Conservation (phyloP, 2,888 invertebrate genomes). For the Sinopyrophorus schimmeli region DNA sequence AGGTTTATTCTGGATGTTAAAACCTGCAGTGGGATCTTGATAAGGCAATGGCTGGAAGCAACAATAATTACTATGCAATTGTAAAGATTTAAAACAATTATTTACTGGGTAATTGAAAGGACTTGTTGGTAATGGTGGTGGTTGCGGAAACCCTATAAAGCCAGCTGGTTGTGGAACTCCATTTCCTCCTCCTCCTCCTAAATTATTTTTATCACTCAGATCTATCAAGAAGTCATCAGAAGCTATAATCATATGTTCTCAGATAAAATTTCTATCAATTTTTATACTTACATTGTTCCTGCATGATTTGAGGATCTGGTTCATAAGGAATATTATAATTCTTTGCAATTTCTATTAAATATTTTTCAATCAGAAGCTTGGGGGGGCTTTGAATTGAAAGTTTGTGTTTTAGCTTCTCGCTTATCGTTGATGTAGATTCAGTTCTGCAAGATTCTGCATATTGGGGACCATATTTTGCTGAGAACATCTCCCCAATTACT, state of each 20-base stretch:
- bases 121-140: conserved; percentile 64
- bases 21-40: conserved; percentile 22
- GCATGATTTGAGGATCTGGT: conserved; percentile 91
- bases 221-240: conserved; percentile 72
- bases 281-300: conserved; percentile 54
- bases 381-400: conserved; percentile 93
- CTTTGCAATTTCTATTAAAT: conserved; percentile 94
- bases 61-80: neutral
- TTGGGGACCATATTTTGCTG: conserved; percentile 90
- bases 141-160: conserved; percentile 79
- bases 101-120: conserved; percentile 71
- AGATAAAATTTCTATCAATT: neutral
- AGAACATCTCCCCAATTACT: conserved; percentile 85
- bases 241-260: neutral
- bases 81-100: conserved; percentile 8
- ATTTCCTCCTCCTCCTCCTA: conserved; percentile 55
- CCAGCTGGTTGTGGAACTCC: conserved; percentile 74
- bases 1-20: conserved; percentile 27
- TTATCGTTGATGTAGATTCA: conserved; percentile 79
- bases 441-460: conserved; percentile 88
- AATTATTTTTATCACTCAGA: conserved; percentile 65
- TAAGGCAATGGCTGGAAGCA: conserved; percentile 19
- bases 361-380: conserved; percentile 91
- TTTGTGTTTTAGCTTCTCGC: conserved; percentile 91
- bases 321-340: conserved; percentile 93